Conservation (phyloP, 2,797 vertebrate genomes). For the Lophotriccus pileatus region DNA sequence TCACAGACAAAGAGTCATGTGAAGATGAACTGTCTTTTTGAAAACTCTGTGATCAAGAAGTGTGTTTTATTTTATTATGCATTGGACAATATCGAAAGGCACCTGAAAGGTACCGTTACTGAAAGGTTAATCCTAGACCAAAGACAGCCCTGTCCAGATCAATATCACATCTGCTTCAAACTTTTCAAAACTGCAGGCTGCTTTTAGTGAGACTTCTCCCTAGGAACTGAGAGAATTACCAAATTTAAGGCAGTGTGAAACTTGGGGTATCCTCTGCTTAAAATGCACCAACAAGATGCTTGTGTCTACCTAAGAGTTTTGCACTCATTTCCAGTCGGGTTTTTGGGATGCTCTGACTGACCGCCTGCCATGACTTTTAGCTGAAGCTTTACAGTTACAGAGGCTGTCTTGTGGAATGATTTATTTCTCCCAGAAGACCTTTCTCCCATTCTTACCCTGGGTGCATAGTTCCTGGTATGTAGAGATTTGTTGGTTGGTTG, state of each 20-base stretch:
- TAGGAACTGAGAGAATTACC: not conserved
- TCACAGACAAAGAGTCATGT: rapidly evolving
- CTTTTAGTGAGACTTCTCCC: not conserved
- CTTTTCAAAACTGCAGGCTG: not conserved
- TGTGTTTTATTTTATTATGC: not conserved
- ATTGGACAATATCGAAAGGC: not conserved
- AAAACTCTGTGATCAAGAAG: not conserved
- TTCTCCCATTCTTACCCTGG: not conserved
- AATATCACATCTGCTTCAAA: not conserved
- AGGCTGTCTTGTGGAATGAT: not conserved
- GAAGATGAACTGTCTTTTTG: not conserved
- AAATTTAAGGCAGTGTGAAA: not conserved
- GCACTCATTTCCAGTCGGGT: not conserved
- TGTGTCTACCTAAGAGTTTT: not conserved
- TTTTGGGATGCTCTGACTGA: not conserved
- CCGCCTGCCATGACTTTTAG: rapidly evolving
- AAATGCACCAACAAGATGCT: not conserved
- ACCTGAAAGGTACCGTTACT: not conserved
- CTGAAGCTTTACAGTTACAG: not conserved
- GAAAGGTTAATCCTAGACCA: not conserved
- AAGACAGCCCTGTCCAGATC: not conserved
- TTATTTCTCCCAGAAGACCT: not conserved
- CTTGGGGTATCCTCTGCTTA: not conserved
- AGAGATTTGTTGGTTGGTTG: not conserved
- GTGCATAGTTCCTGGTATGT: not conserved